Base-by-base conservation (phyloP, 2,113 vertebrate species). In the Triplophysa tibetana region DNA sequence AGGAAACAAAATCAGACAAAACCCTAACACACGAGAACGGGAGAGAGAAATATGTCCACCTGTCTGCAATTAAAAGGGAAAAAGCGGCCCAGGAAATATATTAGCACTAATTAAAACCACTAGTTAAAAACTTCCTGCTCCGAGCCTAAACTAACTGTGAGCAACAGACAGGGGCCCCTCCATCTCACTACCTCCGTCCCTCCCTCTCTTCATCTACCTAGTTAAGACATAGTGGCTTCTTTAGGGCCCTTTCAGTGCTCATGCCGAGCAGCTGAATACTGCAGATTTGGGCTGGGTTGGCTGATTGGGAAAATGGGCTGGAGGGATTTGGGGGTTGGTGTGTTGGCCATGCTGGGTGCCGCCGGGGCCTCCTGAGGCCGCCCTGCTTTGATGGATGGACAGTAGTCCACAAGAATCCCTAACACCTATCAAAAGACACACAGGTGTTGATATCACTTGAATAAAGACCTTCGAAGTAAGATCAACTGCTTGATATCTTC, bases 111-210 rank as follows among this genome's bases (percentile, higher is more conserved):
- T 99, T 96, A 97, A 97, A 96, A 95, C 89, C 95, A 95, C 93
- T 94, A 95, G 93, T 97, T 98, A 96, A 97, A 98, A 95, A 96
- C 96, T 97, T 98, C 97, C 97, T 98, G 96, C 94, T 94, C 93
- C 89, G 94, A 92, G 80, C 88, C 92, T 88, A 84, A 83, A 92
- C 90, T 91, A 93, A 92, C 92, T 92, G 93, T 88, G 87, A 90
- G 89, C 90, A 91, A 69, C 91, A 93, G 93, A 87, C 66, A 79
- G 54, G 93, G 93, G 92, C 91, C 88, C 41, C 77, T 76, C 58
- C 65, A 78, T 70, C 50, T 72, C 65, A 48, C 62, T 58, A 21
- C 29, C 33, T 61, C 72, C 24, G 45, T 3, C 33, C 45, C 66
- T 45, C 82, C 74, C 77, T 70, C 72, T 62, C 68, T 70, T 72